Evolutionary conservation across 2,888 invertebrate genomes (phyloP), one percentile per base, ranked within the genome.

Genomic region (Drosophila anomelani): DNA sequence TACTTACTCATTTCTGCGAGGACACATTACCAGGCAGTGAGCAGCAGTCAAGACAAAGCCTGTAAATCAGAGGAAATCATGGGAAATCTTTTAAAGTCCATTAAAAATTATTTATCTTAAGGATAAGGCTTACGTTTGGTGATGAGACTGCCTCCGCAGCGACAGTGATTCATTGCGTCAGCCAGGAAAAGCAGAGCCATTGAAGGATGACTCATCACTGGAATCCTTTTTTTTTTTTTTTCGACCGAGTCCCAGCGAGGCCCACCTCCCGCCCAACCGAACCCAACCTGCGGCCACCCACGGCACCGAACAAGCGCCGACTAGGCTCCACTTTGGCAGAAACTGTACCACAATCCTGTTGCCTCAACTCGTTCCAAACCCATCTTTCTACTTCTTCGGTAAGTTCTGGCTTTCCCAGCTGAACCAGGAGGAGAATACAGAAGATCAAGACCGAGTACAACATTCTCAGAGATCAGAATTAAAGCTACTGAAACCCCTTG

Each of bases 241-340:
- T n/a, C n/a, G n/a, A n/a, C n/a, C n/a, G n/a, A n/a, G n/a, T n/a
- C n/a, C n/a, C n/a, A n/a, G n/a, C n/a, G n/a, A n/a, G n/a, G n/a
- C n/a, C n/a, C n/a, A n/a, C n/a, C n/a, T n/a, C n/a, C n/a, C n/a
- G n/a, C n/a, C n/a, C n/a, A n/a, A n/a, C n/a, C n/a, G n/a, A n/a
- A n/a, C n/a, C n/a, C n/a, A n/a, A n/a, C n/a, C 3, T 23, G 10
- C 8, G 49, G 1, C 49, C 49, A 10, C 8, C 4, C 1, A 32
- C 8, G 1, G 10, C 13, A 0, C 4, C 3, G 4, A 51, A 17
- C 3, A 29, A 0, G 0, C 0, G 6, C 13, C 1, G 8, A 1
- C 1, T 3, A 6, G 36, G 9, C 9, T 13, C 15, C 51, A 15
- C 6, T 20, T 6, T 9, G 4, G 17, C 3, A 0, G 6, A 36